phyloP scores from a whole-genome alignment of 2,113 vertebrate species.

The Peromyscus californicus region DNA sequence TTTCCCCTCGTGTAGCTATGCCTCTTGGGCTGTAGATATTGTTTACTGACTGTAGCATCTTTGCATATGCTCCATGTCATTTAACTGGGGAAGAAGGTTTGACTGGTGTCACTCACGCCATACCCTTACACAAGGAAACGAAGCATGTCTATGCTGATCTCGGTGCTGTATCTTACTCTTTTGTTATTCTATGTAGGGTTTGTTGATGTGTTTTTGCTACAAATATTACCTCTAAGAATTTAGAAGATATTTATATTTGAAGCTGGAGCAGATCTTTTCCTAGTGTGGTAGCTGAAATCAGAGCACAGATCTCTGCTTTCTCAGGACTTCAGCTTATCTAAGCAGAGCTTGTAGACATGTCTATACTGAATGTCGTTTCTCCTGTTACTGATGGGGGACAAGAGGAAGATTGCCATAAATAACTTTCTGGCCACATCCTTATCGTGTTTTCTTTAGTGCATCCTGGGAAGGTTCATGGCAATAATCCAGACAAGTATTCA shows the following conservation, averaged over 20 bases:
- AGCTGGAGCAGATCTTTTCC: neutral
- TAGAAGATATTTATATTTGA: neutral
- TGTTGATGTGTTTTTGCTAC: neutral
- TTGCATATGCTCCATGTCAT: neutral
- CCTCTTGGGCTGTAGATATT: neutral
- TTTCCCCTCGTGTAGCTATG: neutral
- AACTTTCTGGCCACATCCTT: neutral
- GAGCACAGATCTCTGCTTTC: neutral
- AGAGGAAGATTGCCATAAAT: neutral
- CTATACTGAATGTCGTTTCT: neutral
- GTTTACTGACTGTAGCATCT: neutral
- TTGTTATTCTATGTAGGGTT: neutral
- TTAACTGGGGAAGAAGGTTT: neutral
- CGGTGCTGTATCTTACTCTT: neutral
- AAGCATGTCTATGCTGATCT: neutral
- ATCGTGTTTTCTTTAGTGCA: neutral
- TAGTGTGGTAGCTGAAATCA: neutral
- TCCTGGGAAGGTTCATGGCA: neutral
- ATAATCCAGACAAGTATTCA: neutral
- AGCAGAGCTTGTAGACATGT: neutral
- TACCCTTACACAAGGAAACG: neutral
- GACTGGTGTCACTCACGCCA: neutral
- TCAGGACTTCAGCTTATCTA: rapidly evolving
- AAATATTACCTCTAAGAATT: neutral
- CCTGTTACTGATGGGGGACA: neutral